Conservation (phyloP, 1,140 invertebrate genomes). For the Microvelia longipes region DNA sequence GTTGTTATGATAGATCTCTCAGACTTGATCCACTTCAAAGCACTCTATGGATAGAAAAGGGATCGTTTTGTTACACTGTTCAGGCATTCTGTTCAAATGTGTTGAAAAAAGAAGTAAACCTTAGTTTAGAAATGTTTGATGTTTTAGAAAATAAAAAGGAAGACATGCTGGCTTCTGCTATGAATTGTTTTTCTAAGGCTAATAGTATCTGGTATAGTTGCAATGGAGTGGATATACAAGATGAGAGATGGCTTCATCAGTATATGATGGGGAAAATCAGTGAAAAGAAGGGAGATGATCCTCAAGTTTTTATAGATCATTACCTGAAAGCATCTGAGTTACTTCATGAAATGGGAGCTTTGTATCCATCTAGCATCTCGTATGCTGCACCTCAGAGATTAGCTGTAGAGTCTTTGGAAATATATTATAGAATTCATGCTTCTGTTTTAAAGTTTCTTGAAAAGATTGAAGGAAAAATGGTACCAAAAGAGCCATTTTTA, state of each 20-base stretch:
- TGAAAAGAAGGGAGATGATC: conserved; percentile 60
- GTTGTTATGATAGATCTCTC: conserved; percentile 62
- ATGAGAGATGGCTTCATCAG: conserved; percentile 75
- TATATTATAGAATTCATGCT: conserved; percentile 64
- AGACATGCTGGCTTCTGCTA: conserved; percentile 56
- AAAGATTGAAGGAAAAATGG: conserved; percentile 38
- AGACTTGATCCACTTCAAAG: conserved; percentile 50
- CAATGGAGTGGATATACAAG: conserved; percentile 24
- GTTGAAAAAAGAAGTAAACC: conserved; percentile 43
- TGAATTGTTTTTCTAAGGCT: conserved; percentile 59
- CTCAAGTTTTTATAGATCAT: conserved; percentile 56
- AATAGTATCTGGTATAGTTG: conserved; percentile 28
- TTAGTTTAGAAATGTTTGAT: conserved; percentile 61
- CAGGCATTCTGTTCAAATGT: conserved; percentile 73
- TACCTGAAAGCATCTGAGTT: conserved; percentile 58
- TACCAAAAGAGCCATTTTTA: conserved; percentile 28
- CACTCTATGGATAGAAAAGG: conserved; percentile 77
- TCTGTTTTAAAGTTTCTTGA: conserved; percentile 73
- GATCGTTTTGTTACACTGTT: conserved; percentile 68
- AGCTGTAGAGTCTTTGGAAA: conserved; percentile 78
- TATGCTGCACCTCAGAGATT: conserved; percentile 68
- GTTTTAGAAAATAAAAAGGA: conserved; percentile 57
- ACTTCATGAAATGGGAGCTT: conserved; percentile 58
- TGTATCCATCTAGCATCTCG: conserved; percentile 70
- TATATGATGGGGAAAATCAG: conserved; percentile 87